Evolutionary conservation across 2,888 invertebrate genomes (phyloP), one percentile per base, ranked within the genome.

Genomic region (Pedicia rivosa): DNA sequence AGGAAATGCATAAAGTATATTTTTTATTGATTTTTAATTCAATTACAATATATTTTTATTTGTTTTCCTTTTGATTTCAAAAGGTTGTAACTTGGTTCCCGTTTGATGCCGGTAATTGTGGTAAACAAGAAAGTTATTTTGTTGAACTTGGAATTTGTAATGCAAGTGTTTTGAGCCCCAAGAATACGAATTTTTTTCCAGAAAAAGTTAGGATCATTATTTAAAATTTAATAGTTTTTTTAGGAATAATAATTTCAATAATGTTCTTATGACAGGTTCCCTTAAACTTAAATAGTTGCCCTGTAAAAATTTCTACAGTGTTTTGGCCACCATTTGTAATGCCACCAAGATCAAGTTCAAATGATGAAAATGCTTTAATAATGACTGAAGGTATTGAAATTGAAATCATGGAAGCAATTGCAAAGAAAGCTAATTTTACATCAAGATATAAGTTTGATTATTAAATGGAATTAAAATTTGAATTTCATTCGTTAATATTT

Each of bases 271-370:
- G n/a, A n/a, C n/a, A 28, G 28, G 33, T 38, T n/a, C n/a, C n/a
- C n/a, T n/a, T n/a, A n/a, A n/a, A n/a, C n/a, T n/a, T n/a, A n/a
- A n/a, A n/a, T n/a, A n/a, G n/a, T n/a, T n/a, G n/a, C n/a, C n/a
- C n/a, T n/a, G n/a, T n/a, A n/a, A n/a, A n/a, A n/a, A n/a, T n/a
- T 13, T 16, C 14, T 3, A 33, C 38, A 2, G 10, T 33, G 3
- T 13, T 19, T 13, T 33, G 24, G 25, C 38, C 38, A 27, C 38
- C 38, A 27, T 38, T 27, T 27, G 27, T 38, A 9, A 10, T 38
- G 14, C 14, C n/a, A 17, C 33, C 32, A 4, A 22, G 4, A 3
- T n/a, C 9, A 22, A 27, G 13, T 6, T 12, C 12, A 2, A 25
- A 22, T 7, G 24, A 8, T 5, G 16, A 16, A 3, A 6, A 13